These are phyloP conservation scores for Anadara kagoshimensis DNA, from an alignment of 1,140 invertebrate species.

Conservation along the genomic window DNA sequence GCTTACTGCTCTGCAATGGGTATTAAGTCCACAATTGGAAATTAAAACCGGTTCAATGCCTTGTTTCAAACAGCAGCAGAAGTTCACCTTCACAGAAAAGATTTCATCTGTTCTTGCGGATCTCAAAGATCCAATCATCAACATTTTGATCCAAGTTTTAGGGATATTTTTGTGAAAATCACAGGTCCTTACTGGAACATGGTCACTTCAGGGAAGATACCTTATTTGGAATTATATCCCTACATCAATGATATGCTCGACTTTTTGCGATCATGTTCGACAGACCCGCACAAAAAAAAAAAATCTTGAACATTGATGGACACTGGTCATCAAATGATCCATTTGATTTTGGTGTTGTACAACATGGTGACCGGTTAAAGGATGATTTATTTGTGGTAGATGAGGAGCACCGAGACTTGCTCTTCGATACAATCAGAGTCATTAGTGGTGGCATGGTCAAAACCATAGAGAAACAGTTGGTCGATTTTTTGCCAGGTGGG, in stretches of 20 bases:
- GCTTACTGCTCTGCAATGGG: constrained; percentile 21
- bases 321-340: constrained; percentile 16
- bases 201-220: constrained; percentile 16
- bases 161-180: constrained; percentile 27
- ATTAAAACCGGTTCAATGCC: constrained; percentile 39
- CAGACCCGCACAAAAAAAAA: not conserved
- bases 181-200: constrained; percentile 40
- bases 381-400: not conserved
- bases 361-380: not conserved
- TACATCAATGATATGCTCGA: constrained; percentile 7
- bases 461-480: constrained; percentile 23
- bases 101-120: constrained; percentile 31
- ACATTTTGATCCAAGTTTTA: constrained; percentile 15
- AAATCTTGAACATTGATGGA: not conserved
- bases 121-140: constrained; percentile 11
- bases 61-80: constrained; percentile 35
- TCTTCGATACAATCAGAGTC: not conserved
- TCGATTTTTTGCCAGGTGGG: constrained; percentile 21
- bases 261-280: constrained; percentile 3
- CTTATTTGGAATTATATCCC: constrained; percentile 24
- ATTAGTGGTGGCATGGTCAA: not conserved
- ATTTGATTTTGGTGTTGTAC: not conserved
- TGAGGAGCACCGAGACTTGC: not conserved
- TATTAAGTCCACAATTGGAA: constrained; percentile 31
- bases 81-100: constrained; percentile 16